A percentile compares a stretch with the other conserved stretches of the same genome.
Conservation (phyloP, 2,888 invertebrate species). For the Lycocerus yunnanus region DNA sequence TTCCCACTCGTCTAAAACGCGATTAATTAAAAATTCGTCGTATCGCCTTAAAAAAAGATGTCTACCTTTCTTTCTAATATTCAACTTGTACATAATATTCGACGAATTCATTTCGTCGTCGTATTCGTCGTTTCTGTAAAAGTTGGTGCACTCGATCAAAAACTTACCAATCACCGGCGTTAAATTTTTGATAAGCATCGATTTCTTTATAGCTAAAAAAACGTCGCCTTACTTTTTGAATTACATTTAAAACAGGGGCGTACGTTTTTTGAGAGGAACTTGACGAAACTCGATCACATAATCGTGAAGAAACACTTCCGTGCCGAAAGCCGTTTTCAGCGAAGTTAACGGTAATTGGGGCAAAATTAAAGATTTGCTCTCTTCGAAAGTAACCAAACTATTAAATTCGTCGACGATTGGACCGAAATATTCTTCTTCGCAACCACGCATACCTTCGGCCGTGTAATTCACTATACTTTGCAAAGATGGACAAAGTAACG, state of each 20-base stretch:
- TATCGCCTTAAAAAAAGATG: not conserved
- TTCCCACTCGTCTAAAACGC: constrained; percentile 42
- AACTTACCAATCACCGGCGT: constrained; percentile 46
- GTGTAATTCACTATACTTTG: not conserved
- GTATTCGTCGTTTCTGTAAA: constrained; percentile 33
- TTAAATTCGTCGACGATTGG: not conserved
- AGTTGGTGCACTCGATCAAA: constrained; percentile 44
- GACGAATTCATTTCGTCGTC: constrained; percentile 17
- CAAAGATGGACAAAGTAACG: not conserved
- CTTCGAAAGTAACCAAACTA: not conserved
- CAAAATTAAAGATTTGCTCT: not conserved
- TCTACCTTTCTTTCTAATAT: constrained; percentile 34
- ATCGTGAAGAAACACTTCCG: constrained; percentile 30
- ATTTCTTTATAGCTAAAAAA: constrained; percentile 39
- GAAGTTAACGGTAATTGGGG: not conserved
- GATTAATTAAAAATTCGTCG: not conserved
- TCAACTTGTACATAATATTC: constrained; percentile 32
- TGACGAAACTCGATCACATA: constrained; percentile 34
- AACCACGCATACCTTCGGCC: not conserved
- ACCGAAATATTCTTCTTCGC: not conserved
- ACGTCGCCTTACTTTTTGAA: not conserved
- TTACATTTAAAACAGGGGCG: not conserved
- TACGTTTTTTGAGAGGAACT: constrained; percentile 43
- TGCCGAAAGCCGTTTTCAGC: constrained; percentile 15
- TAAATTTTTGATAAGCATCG: constrained; percentile 51